These are phyloP conservation scores for Muschampia plurimacula DNA, from an alignment of 2,888 invertebrate species.

Conservation along the genomic window DNA sequence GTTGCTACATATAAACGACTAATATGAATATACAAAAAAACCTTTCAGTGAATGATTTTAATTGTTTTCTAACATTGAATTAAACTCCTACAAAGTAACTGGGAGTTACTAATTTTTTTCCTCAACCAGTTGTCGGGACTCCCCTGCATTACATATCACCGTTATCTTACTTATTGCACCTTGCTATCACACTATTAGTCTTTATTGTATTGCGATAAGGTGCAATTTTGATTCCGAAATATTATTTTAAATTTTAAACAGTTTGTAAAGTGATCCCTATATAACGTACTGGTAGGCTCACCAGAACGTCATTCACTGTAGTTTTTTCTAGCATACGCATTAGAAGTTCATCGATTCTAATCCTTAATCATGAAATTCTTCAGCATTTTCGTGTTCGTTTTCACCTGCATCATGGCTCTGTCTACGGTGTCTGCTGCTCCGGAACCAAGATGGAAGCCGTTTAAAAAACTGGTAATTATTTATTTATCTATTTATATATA, in stretches of 20 bases:
- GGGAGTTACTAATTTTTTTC: not conserved
- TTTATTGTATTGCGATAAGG: not conserved
- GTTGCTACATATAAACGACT: too few species aligned
- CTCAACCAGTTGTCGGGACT: conserved; percentile 15
- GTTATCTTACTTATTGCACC: conserved; percentile 4
- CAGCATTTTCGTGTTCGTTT: conserved; percentile 50
- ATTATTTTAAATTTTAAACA: not conserved
- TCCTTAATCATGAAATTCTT: conserved; percentile 29
- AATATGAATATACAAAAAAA: too few species aligned
- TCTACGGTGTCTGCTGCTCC: conserved; percentile 48
- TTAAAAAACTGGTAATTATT: conserved; percentile 54
- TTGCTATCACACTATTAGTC: not conserved
- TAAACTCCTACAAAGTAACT: too few species aligned
- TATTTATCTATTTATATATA: not conserved
- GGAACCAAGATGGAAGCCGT: conserved; percentile 53
- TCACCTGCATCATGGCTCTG: conserved; percentile 49
- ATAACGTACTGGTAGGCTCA: not conserved
- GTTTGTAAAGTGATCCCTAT: conserved; percentile 3
- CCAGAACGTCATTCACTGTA: conserved; percentile 2
- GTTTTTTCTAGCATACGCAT: not conserved
- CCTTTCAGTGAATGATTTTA: too few species aligned
- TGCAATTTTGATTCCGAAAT: not conserved
- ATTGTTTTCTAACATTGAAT: too few species aligned
- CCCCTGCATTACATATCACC: conserved; percentile 4
- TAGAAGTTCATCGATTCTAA: too few species aligned